Evolutionary conservation across 2,888 invertebrate species (phyloP).

Genomic region (Bruchidius siliquastri): DNA sequence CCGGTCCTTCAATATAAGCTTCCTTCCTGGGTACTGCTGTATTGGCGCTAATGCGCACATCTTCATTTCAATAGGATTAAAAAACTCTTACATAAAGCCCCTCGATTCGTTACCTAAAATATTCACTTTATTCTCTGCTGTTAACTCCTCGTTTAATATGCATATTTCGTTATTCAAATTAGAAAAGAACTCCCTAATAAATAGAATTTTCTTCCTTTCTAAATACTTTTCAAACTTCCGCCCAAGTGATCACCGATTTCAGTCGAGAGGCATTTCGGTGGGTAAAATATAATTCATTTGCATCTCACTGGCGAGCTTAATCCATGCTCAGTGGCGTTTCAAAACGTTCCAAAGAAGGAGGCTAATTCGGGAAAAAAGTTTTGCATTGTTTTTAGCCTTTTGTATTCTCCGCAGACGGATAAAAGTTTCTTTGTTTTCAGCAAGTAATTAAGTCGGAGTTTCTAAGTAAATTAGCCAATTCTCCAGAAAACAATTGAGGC

Average conservation of each 20-base stretch:
- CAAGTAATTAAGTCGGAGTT: slow-evolving; percentile 2
- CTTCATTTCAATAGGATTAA: background rate
- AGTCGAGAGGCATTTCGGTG: slow-evolving; percentile 18
- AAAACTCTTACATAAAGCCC: background rate
- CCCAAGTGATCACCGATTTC: slow-evolving; percentile 22
- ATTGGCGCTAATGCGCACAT: too few relatives aligned
- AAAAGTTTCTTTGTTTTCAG: background rate
- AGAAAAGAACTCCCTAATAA: slow-evolving; percentile 16
- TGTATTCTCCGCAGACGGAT: background rate
- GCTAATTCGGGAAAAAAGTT: background rate
- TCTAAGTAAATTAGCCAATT: background rate
- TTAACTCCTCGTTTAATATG: slow-evolving; percentile 16
- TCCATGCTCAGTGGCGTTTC: slow-evolving; percentile 12
- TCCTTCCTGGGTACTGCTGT: too few relatives aligned
- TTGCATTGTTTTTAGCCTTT: background rate
- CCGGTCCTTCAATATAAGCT: too few relatives aligned
- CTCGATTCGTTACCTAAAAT: background rate
- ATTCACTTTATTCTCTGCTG: slow-evolving; percentile 1
- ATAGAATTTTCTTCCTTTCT: slow-evolving; percentile 18
- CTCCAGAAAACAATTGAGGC: background rate
- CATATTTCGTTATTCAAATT: slow-evolving; percentile 22
- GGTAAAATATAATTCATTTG: slow-evolving; percentile 23
- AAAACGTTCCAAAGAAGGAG: background rate
- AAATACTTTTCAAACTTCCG: slow-evolving; percentile 21
- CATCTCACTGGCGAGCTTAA: slow-evolving; percentile 15